Evolutionary conservation across 2,888 invertebrate genomes (phyloP).

Genomic region (Loripinus fragilis): DNA sequence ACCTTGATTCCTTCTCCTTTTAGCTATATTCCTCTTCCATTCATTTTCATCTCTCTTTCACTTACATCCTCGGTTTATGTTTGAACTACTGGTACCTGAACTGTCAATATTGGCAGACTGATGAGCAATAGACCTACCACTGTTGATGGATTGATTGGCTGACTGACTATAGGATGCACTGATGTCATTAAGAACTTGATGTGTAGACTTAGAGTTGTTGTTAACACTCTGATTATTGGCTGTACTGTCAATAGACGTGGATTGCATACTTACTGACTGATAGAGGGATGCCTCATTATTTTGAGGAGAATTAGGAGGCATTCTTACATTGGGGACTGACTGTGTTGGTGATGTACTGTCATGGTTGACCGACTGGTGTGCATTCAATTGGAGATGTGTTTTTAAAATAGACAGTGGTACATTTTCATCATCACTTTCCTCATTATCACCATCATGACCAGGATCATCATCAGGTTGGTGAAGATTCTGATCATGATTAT

Average conservation of each 20-base stretch:
- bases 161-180: neutral
- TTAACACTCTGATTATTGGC: neutral
- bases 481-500: no score
- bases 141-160: neutral
- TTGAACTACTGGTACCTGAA: neutral
- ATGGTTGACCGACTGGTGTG: no score
- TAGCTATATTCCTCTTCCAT: conserved; percentile 28
- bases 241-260: neutral
- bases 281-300: no score
- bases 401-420: neutral
- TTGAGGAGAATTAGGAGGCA: no score
- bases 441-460: neutral
- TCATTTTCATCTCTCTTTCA: conserved; percentile 1
- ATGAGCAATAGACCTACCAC: neutral
- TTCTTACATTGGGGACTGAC: no score
- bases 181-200: neutral
- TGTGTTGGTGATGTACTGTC: no score
- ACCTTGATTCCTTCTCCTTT: conserved; percentile 18
- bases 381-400: neutral
- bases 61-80: conserved; percentile 7
- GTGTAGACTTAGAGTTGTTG: neutral
- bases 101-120: neutral
- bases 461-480: neutral
- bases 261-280: no score
- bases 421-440: neutral